phyloP scores from a whole-genome alignment of 2,888 invertebrate species.

The Conus canariensis region DNA sequence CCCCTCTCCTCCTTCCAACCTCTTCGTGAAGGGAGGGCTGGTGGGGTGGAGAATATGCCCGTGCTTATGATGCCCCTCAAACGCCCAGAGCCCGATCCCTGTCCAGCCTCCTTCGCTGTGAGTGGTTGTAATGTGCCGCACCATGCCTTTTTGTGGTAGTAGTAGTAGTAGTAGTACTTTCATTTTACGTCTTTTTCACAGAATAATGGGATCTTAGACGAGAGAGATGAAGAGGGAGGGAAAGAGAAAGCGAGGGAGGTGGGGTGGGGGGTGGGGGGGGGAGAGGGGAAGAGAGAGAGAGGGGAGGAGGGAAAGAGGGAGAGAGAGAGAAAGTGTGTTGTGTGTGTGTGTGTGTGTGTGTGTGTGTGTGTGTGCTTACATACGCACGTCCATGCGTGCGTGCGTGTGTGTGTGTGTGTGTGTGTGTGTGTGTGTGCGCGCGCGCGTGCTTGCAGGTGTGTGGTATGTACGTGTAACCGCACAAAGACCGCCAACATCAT shows the following conservation, averaged over 20 bases:
- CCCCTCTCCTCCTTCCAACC: constrained; percentile 60
- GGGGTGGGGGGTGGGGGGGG: neutral
- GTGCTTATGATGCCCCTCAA: constrained; percentile 71
- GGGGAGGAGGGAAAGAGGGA: no score
- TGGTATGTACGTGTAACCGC: neutral
- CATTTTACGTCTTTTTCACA: neutral
- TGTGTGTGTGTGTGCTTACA: neutral
- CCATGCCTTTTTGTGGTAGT: neutral
- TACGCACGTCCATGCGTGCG: neutral
- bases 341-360: neutral
- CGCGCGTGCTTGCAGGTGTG: neutral
- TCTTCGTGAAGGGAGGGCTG: constrained; percentile 52
- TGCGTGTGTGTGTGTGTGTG: neutral
- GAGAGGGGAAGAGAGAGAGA: neutral
- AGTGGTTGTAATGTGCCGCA: neutral
- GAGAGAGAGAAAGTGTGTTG: no score
- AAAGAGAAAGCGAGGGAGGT: neutral
- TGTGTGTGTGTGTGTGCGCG: neutral
- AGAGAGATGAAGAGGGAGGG: no score
- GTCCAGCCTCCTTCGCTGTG: constrained; percentile 55
- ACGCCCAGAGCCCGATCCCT: constrained; percentile 58
- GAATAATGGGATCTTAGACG: no score
- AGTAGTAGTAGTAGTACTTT: neutral
- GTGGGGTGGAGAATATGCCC: constrained; percentile 65
- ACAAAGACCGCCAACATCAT: no score